Percentiles rank a stretch among this genome's conserved stretches.
phyloP scores from a whole-genome alignment of 2,113 vertebrate genomes.

The Vidua macroura region DNA sequence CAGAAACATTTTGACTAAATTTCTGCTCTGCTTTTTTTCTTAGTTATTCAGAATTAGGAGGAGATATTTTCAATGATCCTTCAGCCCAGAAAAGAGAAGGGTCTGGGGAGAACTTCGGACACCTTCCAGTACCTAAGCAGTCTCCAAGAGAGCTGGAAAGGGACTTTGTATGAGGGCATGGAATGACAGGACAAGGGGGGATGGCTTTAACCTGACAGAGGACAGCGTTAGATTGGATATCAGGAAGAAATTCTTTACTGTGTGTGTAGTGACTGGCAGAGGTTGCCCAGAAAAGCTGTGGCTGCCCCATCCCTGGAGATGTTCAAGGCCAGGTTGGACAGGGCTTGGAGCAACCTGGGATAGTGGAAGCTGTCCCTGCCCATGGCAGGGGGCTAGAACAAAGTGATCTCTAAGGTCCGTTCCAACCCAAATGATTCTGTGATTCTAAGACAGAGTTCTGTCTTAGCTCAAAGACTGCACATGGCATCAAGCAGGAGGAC shows the following conservation, averaged over 20 bases:
- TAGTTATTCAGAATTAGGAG: background rate
- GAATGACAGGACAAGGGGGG: background rate
- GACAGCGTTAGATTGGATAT: background rate
- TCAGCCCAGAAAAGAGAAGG: background rate
- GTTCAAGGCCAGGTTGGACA: background rate
- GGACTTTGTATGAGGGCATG: background rate
- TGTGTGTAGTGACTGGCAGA: background rate
- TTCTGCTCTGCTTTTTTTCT: slow-evolving; percentile 12
- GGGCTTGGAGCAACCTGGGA: background rate
- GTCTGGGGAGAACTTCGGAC: background rate
- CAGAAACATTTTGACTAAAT: background rate
- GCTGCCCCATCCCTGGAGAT: background rate
- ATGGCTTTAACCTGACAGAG: background rate
- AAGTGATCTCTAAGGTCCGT: background rate
- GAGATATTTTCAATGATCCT: background rate
- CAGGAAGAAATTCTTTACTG: background rate
- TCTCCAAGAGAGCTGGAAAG: background rate
- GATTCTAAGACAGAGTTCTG: background rate
- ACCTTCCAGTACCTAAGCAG: background rate
- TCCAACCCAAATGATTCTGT: background rate
- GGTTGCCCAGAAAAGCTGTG: background rate
- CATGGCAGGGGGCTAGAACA: background rate
- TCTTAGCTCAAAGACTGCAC: background rate
- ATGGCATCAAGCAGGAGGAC: background rate
- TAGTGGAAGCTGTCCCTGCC: background rate